phyloP scores from a whole-genome alignment of 2,113 vertebrate species.

The Saccopteryx leptura region DNA sequence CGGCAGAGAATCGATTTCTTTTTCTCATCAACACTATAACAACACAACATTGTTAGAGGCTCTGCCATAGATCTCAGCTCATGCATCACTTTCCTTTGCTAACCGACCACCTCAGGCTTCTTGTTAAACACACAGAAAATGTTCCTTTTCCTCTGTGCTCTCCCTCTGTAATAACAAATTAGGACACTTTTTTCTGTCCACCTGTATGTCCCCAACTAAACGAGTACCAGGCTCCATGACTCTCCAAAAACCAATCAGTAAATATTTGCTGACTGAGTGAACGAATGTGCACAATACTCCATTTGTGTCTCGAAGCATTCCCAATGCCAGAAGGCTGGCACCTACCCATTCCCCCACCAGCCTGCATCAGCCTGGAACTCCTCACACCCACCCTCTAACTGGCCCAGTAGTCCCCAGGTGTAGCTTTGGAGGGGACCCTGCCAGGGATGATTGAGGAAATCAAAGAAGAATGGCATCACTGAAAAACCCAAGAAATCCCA shows the following conservation, averaged over 20 bases:
- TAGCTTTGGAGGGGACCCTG: background rate
- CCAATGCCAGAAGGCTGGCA: background rate
- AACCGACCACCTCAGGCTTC: background rate
- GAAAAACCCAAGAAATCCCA: background rate
- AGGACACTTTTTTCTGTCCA: background rate
- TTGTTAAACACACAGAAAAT: background rate
- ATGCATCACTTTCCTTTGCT: background rate
- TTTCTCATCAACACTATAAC: background rate
- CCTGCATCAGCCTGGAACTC: background rate
- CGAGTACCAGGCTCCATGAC: background rate
- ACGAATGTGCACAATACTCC: background rate
- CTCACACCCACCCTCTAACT: background rate
- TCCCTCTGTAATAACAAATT: background rate
- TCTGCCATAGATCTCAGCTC: background rate
- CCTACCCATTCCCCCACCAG: background rate
- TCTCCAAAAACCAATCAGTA: background rate
- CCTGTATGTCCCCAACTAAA: background rate
- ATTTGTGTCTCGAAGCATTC: background rate
- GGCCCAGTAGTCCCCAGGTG: background rate
- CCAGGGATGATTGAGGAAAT: background rate
- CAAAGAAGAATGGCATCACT: background rate
- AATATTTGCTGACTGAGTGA: background rate
- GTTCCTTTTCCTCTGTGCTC: background rate
- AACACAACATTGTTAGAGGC: background rate
- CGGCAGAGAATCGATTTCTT: background rate